Evolutionary conservation across 2,113 vertebrate species (phyloP), one percentile per base, ranked within the genome.

Genomic region (Mixornis gularis): DNA sequence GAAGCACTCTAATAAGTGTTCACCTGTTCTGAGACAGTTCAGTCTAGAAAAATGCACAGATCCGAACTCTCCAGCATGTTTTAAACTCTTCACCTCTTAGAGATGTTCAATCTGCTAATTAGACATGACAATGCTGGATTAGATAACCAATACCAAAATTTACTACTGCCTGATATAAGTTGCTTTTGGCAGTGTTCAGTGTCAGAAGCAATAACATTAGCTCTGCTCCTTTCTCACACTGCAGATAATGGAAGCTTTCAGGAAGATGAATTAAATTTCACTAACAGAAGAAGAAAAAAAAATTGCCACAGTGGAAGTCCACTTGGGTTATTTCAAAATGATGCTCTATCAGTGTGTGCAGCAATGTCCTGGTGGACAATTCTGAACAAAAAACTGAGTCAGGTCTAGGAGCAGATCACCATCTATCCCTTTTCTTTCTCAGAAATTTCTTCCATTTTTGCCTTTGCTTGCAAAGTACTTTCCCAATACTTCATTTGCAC

Each of bases 251-350:
- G 87, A 91, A 96, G 74, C 93, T 93, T 97, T 96, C 96, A 96
- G 85, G 95, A 96, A 96, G 81, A 96, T 96, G 86, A 96, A 94
- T 94, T 96, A 79, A 96, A 83, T 95, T 95, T 86, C 60, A 87
- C 85, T 87, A 93, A 59, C 64, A 90, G 83, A 93, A 87, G 82
- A 82, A 93, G 73, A 81, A 72, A 90, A 90, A 69, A 74, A 74
- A 74, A 17, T 52, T 82, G 40, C 60, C 91, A 82, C 32, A 59
- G 63, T 40, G 49, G 55, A 87, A 93, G 40, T 63, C 53, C 9
- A 20, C 58, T 65, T 69, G 51, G 27, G 55, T 82, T 82, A 38
- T 77, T 93, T 89, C 70, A 66, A 85, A 93, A 82, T 41, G 1
- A 52, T 89, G 48, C 38, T 76, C n/a, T 32, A 52, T 27, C 17